Base-by-base conservation (phyloP, 2,888 invertebrate genomes). In the Malachius bipustulatus region DNA sequence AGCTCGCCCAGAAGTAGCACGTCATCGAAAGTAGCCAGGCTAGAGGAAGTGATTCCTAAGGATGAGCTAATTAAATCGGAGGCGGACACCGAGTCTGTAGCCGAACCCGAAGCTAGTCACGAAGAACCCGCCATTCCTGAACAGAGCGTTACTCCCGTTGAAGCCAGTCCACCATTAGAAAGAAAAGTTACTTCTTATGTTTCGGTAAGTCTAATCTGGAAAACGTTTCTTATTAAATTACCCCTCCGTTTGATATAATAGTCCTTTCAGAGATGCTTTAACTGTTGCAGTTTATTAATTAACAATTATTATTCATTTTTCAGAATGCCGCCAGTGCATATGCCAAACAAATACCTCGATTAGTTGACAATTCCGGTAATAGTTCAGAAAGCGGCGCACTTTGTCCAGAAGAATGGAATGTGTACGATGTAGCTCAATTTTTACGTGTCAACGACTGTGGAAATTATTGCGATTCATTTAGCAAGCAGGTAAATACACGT, bases 401-500 rank as follows among this genome's bases (percentile, higher is more conserved):
- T 58, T 43, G 65, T 66, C 81, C 82, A 6, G 67, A 70, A 26
- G 71, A 74, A 40, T 93, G 93, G 94, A 82, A 76, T 42, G 73
- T 82, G 0, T 71, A 74, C 46, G 90, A 93, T 57, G 93, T 93
- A 4, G 83, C 83, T 13, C 81, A 85, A 60, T 94, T 93, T 65
- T 71, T 94, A 34, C 75, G 83, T 31, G 80, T 85, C 28, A 93
- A 93, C 59, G 91, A 91, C 57, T 80, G 79, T 50, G 75, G 75
- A 37, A 75, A 77, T 6, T 77, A 80, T 56, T 77, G 78, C 51
- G 71, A 73, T 47, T 73, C 72, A 35, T 78, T 79, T 50, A 68
- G 65, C 48, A 66, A 75, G 44, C 59, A 64, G 53, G 64, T 64
- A 46, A 39, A 39, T 45, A 36, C 30, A 19, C n/a, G n/a, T n/a